Percentiles rank a stretch among this genome's conserved stretches.
Evolutionary conservation across 53 echinoderm and acorn worm genomes (phyloP).

Genomic region (Stichopus horrens): DNA sequence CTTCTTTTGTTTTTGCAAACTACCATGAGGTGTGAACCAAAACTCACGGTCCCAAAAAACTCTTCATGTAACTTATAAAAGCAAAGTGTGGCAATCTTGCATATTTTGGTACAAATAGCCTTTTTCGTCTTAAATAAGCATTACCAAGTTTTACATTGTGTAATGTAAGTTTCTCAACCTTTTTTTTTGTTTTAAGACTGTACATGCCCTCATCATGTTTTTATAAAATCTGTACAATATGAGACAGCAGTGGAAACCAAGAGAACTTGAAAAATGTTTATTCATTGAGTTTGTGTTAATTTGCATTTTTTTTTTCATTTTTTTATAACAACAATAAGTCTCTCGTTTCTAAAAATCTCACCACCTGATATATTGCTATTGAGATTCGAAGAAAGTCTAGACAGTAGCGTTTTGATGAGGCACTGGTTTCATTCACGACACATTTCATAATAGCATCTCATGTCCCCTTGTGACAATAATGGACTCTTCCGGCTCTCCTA

Average conservation of each 20-base stretch:
- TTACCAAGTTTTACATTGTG: slow-evolving; percentile 4
- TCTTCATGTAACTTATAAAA: slow-evolving; percentile 26
- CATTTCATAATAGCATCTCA: slow-evolving; percentile 52
- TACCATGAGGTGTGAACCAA: slow-evolving; percentile 8
- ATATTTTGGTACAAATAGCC: slow-evolving; percentile 48
- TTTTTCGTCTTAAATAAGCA: slow-evolving; percentile 44
- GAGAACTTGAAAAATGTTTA: slow-evolving; percentile 52
- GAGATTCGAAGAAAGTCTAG: slow-evolving; percentile 52
- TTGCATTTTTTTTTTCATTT: slow-evolving; percentile 45
- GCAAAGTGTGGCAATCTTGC: slow-evolving; percentile 48
- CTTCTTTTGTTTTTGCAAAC: neutral
- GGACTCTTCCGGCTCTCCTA: slow-evolving; percentile 50
- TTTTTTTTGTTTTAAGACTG: slow-evolving; percentile 11
- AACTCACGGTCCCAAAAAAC: neutral
- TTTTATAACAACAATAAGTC: slow-evolving; percentile 49
- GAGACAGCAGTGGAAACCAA: slow-evolving; percentile 51
- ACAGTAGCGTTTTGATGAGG: slow-evolving; percentile 51
- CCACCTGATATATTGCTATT: slow-evolving; percentile 47
- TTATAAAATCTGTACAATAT: slow-evolving; percentile 53
- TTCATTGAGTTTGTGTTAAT: slow-evolving; percentile 48
- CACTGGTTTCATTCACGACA: slow-evolving; percentile 51
- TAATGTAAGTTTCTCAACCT: slow-evolving; percentile 26
- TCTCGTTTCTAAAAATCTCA: slow-evolving; percentile 52
- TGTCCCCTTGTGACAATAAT: slow-evolving; percentile 42
- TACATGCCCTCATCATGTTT: slow-evolving; percentile 42